Conservation (phyloP, 2,113 vertebrate genomes). For the Saccopteryx leptura region DNA sequence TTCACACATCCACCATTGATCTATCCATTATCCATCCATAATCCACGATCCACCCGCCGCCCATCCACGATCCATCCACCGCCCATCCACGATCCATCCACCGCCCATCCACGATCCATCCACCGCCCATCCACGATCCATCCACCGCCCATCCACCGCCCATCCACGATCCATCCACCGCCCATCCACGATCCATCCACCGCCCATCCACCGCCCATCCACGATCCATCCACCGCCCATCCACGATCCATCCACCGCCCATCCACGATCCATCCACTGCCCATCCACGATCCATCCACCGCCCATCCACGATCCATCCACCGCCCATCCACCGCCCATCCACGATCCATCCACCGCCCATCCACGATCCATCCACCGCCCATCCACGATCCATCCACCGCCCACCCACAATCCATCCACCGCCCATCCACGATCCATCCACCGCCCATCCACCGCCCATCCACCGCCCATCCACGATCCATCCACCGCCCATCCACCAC, state of each 20-base stretch:
- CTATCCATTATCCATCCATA: rapidly evolving
- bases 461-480: neutral
- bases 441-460: neutral
- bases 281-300: neutral
- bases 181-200: neutral
- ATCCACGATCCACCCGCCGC: neutral
- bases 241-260: too few relatives aligned
- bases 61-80: neutral
- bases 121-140: neutral
- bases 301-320: too few relatives aligned
- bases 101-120: neutral
- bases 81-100: neutral
- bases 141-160: neutral
- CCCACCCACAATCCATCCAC: too few relatives aligned
- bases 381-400: too few relatives aligned
- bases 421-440: neutral
- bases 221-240: too few relatives aligned
- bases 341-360: too few relatives aligned
- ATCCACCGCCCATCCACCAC: neutral
- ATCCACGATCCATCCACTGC: rapidly evolving
- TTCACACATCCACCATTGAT: neutral
- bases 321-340: too few relatives aligned
- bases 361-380: too few relatives aligned
- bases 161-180: neutral
- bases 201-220: too few relatives aligned